A percentile compares a stretch with the other conserved stretches of the same genome.
These are phyloP conservation scores for Onthophagus taurus DNA, from an alignment of 1,140 invertebrate species.

Conservation along the genomic window DNA sequence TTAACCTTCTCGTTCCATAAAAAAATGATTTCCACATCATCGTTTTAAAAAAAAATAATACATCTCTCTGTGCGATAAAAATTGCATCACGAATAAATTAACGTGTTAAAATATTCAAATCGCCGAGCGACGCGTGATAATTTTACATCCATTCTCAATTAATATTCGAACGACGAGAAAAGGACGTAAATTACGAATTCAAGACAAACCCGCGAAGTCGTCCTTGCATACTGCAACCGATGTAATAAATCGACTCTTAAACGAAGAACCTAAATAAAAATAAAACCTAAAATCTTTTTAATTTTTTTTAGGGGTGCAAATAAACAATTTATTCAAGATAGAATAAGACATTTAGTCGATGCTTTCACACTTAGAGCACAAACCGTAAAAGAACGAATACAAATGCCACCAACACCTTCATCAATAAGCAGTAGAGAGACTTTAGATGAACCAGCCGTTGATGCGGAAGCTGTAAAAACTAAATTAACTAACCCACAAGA, in stretches of 20 bases:
- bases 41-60: too few relatives aligned
- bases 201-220: background rate
- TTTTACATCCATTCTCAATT: too few relatives aligned
- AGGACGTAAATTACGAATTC: background rate
- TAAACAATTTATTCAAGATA: slow-evolving; percentile 39
- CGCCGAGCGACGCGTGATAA: too few relatives aligned
- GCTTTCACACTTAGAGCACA: slow-evolving; percentile 50
- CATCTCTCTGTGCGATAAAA: too few relatives aligned
- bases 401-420: slow-evolving; percentile 52
- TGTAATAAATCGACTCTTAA: background rate
- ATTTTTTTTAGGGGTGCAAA: slow-evolving; percentile 22
- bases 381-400: slow-evolving; percentile 45
- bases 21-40: too few relatives aligned
- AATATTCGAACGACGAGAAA: too few relatives aligned
- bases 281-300: too few relatives aligned
- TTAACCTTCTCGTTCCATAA: too few relatives aligned
- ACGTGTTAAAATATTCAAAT: background rate
- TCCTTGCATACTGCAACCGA: background rate
- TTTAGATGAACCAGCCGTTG: background rate
- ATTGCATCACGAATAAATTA: too few relatives aligned
- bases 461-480: background rate
- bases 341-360: slow-evolving; percentile 47
- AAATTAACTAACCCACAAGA: background rate
- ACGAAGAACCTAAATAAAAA: background rate
- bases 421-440: slow-evolving; percentile 37